These are phyloP conservation scores for Ectobius pallidus DNA, from an alignment of 2,888 invertebrate genomes.

Conservation along the genomic window DNA sequence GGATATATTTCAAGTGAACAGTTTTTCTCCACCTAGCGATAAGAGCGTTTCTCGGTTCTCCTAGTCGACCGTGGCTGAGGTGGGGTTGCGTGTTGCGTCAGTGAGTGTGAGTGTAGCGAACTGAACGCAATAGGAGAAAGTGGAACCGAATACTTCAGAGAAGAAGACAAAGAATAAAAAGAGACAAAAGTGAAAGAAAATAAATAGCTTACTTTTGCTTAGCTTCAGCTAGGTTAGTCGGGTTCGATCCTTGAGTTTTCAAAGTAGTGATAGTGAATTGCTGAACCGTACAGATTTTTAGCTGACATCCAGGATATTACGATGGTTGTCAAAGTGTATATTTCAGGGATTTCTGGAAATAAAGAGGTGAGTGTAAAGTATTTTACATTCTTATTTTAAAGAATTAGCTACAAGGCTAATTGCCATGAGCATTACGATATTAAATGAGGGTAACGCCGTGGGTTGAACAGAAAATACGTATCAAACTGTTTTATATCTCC, in stretches of 20 bases:
- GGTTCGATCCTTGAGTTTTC: neutral
- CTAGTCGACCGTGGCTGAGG: no score
- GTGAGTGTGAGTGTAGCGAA: no score
- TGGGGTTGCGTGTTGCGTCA: no score
- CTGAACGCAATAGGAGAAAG: conserved; percentile 22
- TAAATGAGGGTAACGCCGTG: conserved; percentile 9
- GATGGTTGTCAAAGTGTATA: conserved; percentile 91
- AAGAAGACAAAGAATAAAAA: neutral
- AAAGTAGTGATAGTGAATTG: neutral
- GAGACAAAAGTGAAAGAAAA: neutral
- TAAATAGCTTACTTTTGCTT: neutral
- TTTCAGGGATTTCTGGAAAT: conserved; percentile 92
- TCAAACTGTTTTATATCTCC: no score
- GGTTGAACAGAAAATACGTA: no score
- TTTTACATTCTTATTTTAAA: neutral
- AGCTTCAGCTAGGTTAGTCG: conserved; percentile 15
- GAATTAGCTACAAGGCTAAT: neutral
- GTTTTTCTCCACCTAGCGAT: neutral
- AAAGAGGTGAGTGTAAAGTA: conserved; percentile 76
- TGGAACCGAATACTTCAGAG: neutral
- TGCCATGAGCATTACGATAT: neutral
- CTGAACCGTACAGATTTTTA: neutral
- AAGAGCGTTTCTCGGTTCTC: neutral
- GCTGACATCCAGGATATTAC: conserved; percentile 43
- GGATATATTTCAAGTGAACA: neutral